Base-by-base conservation (phyloP, 1,140 invertebrate genomes). In the Campoletis sonorensis region DNA sequence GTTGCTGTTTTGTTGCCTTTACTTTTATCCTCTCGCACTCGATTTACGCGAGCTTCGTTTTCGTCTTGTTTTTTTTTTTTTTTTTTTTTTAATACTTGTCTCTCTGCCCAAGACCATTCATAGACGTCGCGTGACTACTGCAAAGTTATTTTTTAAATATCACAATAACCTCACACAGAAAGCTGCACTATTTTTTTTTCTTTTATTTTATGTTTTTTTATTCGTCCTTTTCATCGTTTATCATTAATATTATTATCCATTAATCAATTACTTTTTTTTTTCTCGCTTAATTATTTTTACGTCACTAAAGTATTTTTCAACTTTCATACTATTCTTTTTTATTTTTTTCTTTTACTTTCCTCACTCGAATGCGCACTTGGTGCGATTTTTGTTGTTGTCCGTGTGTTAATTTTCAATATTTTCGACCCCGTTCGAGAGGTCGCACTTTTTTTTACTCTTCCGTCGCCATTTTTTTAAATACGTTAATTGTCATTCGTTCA, bases 121-220 rank as follows among this genome's bases (percentile, higher is more conserved):
- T 83, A 82, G 84, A 68, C 26, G 27, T 73, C 30, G 23, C 61
- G 67, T 26, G 30, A 77, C 85, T 86, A 86, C 84, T 83, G 85
- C 85, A 86, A 88, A 88, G 87, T 88, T 89, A 85, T 86, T 58
- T 81, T 70, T 88, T 89, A 90, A 86, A 88, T 90, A 90, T 90
- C 89, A 90, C 89, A 90, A 90, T 90, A 90, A 90, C 86, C 87
- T 90, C 88, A 90, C 88, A 90, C 89, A 88, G 83, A 90, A 90
- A 90, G 89, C 89, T 90, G 88, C 85, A 84, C 79, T 86, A 88
- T 81, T 75, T 71, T 79, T 83, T 80, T 79, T 81, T 79, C 82
- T 80, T 79, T 81, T 84, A 73, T 82, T 84, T 80, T 79, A 80
- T 84, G 73, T 82, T 84, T 51, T 81, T 79, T 61, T 85, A 54